phyloP scores from a whole-genome alignment of 2,888 invertebrate species.

The Galerucella calmariensis region DNA sequence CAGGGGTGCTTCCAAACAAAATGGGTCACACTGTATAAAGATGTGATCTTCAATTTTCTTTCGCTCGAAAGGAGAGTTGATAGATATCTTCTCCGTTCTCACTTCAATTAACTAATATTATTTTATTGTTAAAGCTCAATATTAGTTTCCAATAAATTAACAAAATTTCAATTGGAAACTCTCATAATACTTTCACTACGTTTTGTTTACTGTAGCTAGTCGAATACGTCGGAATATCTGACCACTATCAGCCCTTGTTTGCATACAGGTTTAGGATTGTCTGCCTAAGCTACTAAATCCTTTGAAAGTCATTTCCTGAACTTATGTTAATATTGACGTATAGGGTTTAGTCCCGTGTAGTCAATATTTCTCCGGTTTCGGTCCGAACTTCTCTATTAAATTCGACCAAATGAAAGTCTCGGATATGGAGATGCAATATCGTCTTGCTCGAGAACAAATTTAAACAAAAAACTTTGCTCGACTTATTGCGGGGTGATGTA shows the following conservation, averaged over 20 bases:
- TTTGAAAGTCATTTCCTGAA: conserved; percentile 58
- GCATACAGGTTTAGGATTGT: conserved; percentile 11
- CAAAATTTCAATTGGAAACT: no score
- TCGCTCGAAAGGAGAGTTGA: no score
- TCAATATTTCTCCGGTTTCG: background rate
- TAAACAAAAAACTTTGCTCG: conserved; percentile 34
- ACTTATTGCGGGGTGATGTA: background rate
- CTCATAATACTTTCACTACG: no score
- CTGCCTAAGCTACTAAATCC: conserved; percentile 37
- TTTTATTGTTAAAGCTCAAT: no score
- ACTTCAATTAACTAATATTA: no score
- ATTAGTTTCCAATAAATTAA: no score
- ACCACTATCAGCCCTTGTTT: conserved; percentile 8
- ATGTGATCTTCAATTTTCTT: no score
- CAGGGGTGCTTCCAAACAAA: no score
- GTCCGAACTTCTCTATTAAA: conserved; percentile 54
- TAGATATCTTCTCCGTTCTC: no score
- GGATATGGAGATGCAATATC: conserved; percentile 41
- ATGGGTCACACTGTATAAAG: no score
- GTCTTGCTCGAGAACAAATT: conserved; percentile 40
- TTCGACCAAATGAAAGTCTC: conserved; percentile 52
- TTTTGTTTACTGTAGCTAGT: no score
- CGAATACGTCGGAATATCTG: background rate
- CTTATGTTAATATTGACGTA: conserved; percentile 62
- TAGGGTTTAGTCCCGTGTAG: conserved; percentile 48